These are phyloP conservation scores for Tiphia femorata DNA, from an alignment of 2,888 invertebrate genomes.

Conservation along the genomic window DNA sequence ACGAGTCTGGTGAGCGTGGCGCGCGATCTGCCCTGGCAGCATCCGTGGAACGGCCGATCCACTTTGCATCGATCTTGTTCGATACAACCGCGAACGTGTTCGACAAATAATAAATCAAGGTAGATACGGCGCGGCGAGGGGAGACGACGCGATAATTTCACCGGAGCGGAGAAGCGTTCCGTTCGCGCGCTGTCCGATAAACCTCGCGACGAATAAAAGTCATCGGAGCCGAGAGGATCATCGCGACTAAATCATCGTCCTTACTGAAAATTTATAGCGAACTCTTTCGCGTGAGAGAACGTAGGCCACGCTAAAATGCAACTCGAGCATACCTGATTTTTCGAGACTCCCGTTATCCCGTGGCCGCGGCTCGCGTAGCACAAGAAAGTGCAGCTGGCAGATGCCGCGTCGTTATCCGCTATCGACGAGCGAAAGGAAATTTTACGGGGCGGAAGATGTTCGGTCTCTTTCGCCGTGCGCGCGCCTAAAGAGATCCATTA, in stretches of 20 bases:
- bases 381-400: background rate
- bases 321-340: background rate
- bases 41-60: slow-evolving; percentile 8
- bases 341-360: background rate
- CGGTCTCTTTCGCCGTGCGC: too few relatives aligned
- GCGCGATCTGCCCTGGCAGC: background rate
- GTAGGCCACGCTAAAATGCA: background rate
- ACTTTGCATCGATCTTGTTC: slow-evolving; percentile 30
- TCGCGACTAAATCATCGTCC: slow-evolving; percentile 33
- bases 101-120: slow-evolving; percentile 42
- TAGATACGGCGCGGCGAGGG: background rate
- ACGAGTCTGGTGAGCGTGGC: background rate
- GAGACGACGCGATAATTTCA: slow-evolving; percentile 23
- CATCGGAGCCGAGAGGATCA: slow-evolving; percentile 4
- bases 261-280: slow-evolving; percentile 25
- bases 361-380: background rate
- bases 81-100: slow-evolving; percentile 21
- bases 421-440: too few relatives aligned
- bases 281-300: slow-evolving; percentile 7
- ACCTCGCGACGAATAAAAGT: slow-evolving; percentile 26
- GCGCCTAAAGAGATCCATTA: too few relatives aligned
- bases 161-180: slow-evolving; percentile 9
- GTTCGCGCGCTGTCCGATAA: background rate
- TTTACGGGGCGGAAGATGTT: too few relatives aligned
- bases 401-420: too few relatives aligned